Evolutionary conservation across 2,113 vertebrate species (phyloP).

Genomic region (Nibea coibor): DNA sequence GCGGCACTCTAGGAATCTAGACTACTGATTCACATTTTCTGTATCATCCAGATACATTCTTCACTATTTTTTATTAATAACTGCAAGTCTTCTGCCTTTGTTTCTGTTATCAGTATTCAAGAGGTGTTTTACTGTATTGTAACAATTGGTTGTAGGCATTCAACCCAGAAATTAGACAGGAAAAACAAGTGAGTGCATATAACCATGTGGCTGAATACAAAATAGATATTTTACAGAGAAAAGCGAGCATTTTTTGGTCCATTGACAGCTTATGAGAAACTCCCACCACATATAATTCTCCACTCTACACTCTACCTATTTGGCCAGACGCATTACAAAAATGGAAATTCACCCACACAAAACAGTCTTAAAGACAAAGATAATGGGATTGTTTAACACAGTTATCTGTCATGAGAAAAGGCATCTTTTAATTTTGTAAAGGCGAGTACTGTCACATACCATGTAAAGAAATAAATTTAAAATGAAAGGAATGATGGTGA

Average conservation of each 20-base stretch:
- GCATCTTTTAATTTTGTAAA: conserved; percentile 6
- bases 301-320: background rate
- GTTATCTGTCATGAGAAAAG: conserved; percentile 3
- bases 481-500: background rate
- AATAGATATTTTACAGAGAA: background rate
- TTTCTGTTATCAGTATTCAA: conserved; percentile 13
- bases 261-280: background rate
- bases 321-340: background rate
- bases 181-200: background rate
- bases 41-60: background rate
- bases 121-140: background rate
- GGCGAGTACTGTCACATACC: background rate
- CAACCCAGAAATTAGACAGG: conserved; percentile 14
- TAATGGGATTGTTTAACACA: background rate
- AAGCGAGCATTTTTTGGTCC: background rate
- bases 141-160: background rate
- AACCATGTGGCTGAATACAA: background rate
- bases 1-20: conserved; percentile 30
- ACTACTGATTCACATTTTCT: background rate
- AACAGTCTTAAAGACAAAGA: background rate
- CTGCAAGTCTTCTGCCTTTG: background rate
- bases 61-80: background rate
- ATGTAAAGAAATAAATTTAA: background rate
- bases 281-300: background rate
- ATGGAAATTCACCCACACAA: background rate